Base-by-base conservation (phyloP, 92 coral and sea anemone species). In the Isaurus tuberculatus region DNA sequence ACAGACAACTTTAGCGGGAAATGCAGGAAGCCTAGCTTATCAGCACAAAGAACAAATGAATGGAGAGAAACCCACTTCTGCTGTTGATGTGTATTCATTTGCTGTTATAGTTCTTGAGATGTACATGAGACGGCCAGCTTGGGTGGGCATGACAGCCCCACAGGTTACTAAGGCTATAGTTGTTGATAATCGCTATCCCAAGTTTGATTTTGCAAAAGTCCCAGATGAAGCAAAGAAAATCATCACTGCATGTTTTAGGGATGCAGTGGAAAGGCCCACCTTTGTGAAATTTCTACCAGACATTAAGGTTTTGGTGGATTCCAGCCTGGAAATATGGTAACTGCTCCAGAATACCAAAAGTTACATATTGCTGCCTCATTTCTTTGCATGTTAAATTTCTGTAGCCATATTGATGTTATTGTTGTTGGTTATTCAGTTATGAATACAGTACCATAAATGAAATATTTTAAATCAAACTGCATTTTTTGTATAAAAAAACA, bases 51-150 rank as follows among this genome's bases (percentile, higher is more conserved):
- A 81, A 32, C 85, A 73, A 11, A 29, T 87, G 32, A 5, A 10
- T 19, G 90, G 90, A 11, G 74, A 87, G 70, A 17, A 34, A 25
- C 81, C 90, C 29, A 65, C 85, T 40, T 5, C 75, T 29, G 65
- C 75, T 26, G 81, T 73, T 31, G 90, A 87, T 73, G 86, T 87
- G 22, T 87, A 87, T 22, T 83, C 90, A 33, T 81, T 87, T 58
- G 90, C 30, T 17, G 85, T 83, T 8, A 80, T 80, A 16, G 44
- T 72, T 61, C 34, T 87, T 0, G 90, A 87, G 40, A 29, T 73
- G 19, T 81, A 87, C 46, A 46, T 75, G 6, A 37, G 73, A 17
- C 29, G 17, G 23, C 68, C 74, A 11, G 90, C 72, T 2, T 87
- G 90, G 90, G 51, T 65, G 29, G 86, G 85, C 15, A 63, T 87